A percentile compares a stretch with the other conserved stretches of the same genome.
Evolutionary conservation across 2,797 vertebrate species (phyloP).

Genomic region (Momotus momota): DNA sequence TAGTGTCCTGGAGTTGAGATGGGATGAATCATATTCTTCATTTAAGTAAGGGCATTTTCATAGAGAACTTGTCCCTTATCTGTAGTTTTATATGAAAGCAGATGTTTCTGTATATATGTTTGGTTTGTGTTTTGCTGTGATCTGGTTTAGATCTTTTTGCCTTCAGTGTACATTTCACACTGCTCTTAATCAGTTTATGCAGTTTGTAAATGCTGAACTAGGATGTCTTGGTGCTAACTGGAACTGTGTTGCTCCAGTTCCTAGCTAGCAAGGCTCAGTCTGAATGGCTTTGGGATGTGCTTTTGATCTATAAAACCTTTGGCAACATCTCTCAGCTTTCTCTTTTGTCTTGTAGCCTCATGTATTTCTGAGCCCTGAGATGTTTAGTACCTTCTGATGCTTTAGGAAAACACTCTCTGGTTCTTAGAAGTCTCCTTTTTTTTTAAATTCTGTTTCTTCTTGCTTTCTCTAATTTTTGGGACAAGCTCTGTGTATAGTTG

Average conservation of each 20-base stretch:
- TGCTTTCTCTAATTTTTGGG: background rate
- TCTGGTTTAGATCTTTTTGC: background rate
- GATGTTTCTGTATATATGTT: background rate
- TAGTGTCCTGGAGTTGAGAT: background rate
- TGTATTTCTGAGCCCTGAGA: background rate
- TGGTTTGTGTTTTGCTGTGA: background rate
- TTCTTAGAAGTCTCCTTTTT: background rate
- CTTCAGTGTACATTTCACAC: background rate
- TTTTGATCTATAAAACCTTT: background rate
- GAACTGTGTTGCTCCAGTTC: background rate
- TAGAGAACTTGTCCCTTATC: background rate
- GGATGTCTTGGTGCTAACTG: background rate
- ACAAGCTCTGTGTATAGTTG: background rate
- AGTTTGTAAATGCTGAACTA: background rate
- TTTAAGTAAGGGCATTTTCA: background rate
- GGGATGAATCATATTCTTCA: background rate
- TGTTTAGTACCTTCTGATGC: background rate
- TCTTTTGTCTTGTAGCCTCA: background rate
- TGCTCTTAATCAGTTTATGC: background rate
- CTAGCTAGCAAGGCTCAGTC: background rate
- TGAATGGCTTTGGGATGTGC: background rate
- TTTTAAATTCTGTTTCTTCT: no score
- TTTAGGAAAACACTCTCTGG: background rate
- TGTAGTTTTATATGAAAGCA: background rate
- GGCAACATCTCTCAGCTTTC: background rate